Base-by-base conservation (phyloP, 2,797 vertebrate species). In the Thalassophryne amazonica region DNA sequence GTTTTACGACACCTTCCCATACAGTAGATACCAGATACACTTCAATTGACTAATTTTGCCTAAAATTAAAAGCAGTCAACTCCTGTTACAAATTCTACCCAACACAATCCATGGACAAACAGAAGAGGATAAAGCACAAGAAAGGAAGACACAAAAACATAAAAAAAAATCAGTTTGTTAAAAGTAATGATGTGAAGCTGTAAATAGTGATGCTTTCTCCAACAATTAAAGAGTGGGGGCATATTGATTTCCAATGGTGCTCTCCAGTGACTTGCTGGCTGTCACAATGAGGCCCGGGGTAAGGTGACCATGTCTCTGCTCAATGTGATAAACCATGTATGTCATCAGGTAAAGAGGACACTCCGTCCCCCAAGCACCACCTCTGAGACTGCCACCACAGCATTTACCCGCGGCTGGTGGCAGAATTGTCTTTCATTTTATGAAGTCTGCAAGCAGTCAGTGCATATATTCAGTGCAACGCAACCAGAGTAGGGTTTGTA, bases 201-300 rank as follows among this genome's bases (percentile, higher is more conserved):
- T 82, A 87, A 87, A 89, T 80, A 76, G 72, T 59, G 80, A 90
- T 78, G 76, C 81, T 71, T 61, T 80, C 82, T 71, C 71, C 77
- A 88, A 93, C 91, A 91, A 89, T 90, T 90, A 90, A 82, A 83
- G 90, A 89, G 88, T 88, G 76, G 85, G 77, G 69, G 87, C 73
- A 84, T 93, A 96, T 94, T 91, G 94, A 96, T 95, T 94, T 95
- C 94, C 92, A 85, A 91, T 91, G 89, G 77, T 79, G 80, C 88
- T 89, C 90, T 88, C 84, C 61, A 90, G 91, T 93, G 91, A 92
- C 91, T 91, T 89, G 89, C 78, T 74, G 74, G 80, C 92, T 93
- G 84, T 92, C 92, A 90, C 87, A 89, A 89, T 83, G 91, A 89
- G 89, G 91, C 92, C 89, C 60, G 88, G 90, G 91, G 90, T 89